These are phyloP conservation scores for Callopanchax toddi DNA, from an alignment of 2,113 vertebrate species.

Conservation along the genomic window DNA sequence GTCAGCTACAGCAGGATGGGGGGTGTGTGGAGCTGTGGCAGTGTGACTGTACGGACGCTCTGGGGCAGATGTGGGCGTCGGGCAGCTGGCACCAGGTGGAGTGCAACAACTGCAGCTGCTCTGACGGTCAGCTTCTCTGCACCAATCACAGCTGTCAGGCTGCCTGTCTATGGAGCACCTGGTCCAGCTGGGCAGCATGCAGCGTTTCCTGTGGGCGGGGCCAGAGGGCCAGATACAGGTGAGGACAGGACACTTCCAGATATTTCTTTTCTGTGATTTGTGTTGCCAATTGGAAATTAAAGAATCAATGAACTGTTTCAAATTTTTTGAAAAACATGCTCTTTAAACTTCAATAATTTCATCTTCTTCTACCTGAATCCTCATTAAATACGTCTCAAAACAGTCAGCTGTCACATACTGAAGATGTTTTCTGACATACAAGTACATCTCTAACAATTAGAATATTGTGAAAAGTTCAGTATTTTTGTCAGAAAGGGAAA, in stretches of 20 bases:
- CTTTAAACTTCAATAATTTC: too few species aligned
- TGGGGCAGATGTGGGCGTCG: conserved; percentile 83
- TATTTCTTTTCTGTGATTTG: too few species aligned
- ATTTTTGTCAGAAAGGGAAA: too few species aligned
- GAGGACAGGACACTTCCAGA: background rate
- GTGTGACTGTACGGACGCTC: conserved; percentile 85
- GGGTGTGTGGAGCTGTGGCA: conserved; percentile 81
- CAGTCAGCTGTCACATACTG: too few species aligned
- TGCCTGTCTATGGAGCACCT: conserved; percentile 85
- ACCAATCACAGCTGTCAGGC: conserved; percentile 74
- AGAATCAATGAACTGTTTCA: too few species aligned
- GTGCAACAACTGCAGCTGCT: conserved; percentile 88
- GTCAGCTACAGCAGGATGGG: conserved; percentile 83
- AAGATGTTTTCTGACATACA: too few species aligned
- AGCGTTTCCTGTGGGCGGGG: conserved; percentile 83
- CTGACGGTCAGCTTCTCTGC: conserved; percentile 81
- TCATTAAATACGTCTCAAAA: too few species aligned
- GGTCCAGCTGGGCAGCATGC: conserved; percentile 88
- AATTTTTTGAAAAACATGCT: too few species aligned
- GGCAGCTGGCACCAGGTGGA: conserved; percentile 80
- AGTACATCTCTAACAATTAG: too few species aligned
- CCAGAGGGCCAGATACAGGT: conserved; percentile 85
- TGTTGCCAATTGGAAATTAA: too few species aligned
- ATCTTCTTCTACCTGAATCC: too few species aligned
- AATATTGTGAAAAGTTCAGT: too few species aligned